Evolutionary conservation across 2,888 invertebrate genomes (phyloP).

Genomic region (Galerucella pusilla): DNA sequence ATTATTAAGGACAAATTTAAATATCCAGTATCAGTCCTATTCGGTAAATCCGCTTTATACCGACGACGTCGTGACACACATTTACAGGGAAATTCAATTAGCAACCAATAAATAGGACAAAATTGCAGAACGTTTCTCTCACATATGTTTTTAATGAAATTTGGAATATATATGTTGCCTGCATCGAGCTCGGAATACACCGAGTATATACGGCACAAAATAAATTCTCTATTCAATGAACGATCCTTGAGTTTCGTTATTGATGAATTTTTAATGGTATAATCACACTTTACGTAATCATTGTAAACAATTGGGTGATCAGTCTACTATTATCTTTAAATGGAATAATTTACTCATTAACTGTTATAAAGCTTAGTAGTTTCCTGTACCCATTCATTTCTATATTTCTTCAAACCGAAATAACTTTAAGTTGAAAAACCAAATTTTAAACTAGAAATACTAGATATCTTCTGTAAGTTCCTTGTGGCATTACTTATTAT

Average conservation of each 20-base stretch:
- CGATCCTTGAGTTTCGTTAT: not conserved
- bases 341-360: too few species aligned
- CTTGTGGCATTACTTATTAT: too few species aligned
- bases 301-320: too few species aligned
- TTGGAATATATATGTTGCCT: constrained; percentile 35
- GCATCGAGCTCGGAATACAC: constrained; percentile 10
- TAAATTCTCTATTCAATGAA: constrained; percentile 16
- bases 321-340: too few species aligned
- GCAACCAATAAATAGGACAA: constrained; percentile 39
- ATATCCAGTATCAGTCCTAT: not conserved
- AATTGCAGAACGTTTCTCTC: constrained; percentile 37
- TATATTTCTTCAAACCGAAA: too few species aligned
- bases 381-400: too few species aligned
- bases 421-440: too few species aligned
- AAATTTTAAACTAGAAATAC: too few species aligned
- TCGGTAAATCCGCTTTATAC: not conserved
- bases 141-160: constrained; percentile 41
- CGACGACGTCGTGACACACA: not conserved
- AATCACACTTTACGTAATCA: too few species aligned
- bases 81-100: constrained; percentile 39
- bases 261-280: not conserved
- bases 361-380: too few species aligned
- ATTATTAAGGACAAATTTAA: too few species aligned
- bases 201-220: not conserved
- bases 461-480: too few species aligned